Conservation (phyloP, 2,113 vertebrate species). For the Nibea coibor region DNA sequence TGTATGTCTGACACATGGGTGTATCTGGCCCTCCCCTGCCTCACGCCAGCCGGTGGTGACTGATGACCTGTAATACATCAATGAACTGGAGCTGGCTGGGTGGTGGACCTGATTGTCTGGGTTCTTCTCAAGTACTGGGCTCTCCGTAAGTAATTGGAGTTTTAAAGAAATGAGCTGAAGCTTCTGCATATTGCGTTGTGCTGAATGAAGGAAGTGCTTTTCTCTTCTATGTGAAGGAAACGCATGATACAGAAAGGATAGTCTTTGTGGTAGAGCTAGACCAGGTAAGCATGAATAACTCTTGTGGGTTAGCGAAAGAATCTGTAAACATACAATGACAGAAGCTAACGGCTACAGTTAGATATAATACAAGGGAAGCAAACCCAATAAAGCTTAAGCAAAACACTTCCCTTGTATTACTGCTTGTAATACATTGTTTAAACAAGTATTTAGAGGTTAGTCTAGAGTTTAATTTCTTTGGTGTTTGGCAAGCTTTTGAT, state of each 20-base stretch:
- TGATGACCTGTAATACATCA: conserved; percentile 58
- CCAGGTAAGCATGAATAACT: too few relatives aligned
- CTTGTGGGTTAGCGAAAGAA: too few relatives aligned
- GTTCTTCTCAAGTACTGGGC: conserved; percentile 15
- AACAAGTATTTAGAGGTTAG: too few relatives aligned
- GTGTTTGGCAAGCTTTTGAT: too few relatives aligned
- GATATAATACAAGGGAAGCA: too few relatives aligned
- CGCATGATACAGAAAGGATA: background rate
- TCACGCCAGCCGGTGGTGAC: conserved; percentile 47
- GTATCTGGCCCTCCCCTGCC: conserved; percentile 20
- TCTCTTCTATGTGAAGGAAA: background rate
- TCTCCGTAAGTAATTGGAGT: conserved; percentile 17
- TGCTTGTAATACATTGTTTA: too few relatives aligned
- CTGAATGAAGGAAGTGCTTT: background rate
- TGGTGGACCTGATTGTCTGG: conserved; percentile 18
- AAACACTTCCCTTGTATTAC: too few relatives aligned
- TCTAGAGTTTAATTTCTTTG: too few relatives aligned
- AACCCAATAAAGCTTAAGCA: too few relatives aligned
- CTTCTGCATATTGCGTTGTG: background rate
- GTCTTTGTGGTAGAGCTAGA: background rate
- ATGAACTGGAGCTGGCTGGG: conserved; percentile 26
- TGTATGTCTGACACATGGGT: conserved; percentile 38
- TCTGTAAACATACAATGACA: too few relatives aligned
- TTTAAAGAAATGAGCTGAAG: background rate
- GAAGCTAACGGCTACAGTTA: too few relatives aligned